Base-by-base conservation (phyloP, 2,888 invertebrate species). In the Cheilosia vernalis region DNA sequence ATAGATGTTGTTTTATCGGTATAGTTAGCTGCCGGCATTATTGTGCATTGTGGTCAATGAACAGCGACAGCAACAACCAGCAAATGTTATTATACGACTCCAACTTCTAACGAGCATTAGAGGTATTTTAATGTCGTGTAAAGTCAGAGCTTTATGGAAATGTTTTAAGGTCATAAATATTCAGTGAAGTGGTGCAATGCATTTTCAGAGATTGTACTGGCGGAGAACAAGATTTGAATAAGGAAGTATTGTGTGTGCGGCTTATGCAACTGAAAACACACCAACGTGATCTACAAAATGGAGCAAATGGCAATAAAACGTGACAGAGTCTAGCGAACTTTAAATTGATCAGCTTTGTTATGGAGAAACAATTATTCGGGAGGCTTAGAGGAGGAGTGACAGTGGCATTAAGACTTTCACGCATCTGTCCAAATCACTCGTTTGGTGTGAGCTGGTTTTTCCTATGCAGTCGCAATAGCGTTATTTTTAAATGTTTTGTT, bases 161-260 rank as follows among this genome's bases (percentile, higher is more conserved):
- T 63, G 44, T 33, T 42, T 53, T 47, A 69, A 69, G 81, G 69
- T 76, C 76, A 76, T 55, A 61, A 47, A 73, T 63, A 51, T 56
- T 58, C 58, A 10, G 27, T 19, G 24, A 56, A 40, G 24, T n/a
- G 19, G 17, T 70, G 58, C 77, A 77, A 58, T 53, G 3, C n/a
- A 58, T 53, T 37, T 49, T 49, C 37, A 24, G 30, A 4, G 33
- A 37, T 76, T 51, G 19, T 24, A 56, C 40, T 58, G 40, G 13
- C 30, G 27, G 17, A 13, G 33, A 21, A 42, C 2, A 44, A 24
- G 58, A 44, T 49, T 44, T 58, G n/a, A 63, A 60, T 60, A 40
- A 53, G 70, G 58, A 49, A 76, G 27, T 76, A 9, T 53, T 13
- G 42, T 53, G 13, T 33, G 4, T 7, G 42, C 30, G 49, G 40